Percentiles rank a stretch among this genome's conserved stretches.
Conservation (phyloP, 1,140 invertebrate species). For the Wasmannia auropunctata region DNA sequence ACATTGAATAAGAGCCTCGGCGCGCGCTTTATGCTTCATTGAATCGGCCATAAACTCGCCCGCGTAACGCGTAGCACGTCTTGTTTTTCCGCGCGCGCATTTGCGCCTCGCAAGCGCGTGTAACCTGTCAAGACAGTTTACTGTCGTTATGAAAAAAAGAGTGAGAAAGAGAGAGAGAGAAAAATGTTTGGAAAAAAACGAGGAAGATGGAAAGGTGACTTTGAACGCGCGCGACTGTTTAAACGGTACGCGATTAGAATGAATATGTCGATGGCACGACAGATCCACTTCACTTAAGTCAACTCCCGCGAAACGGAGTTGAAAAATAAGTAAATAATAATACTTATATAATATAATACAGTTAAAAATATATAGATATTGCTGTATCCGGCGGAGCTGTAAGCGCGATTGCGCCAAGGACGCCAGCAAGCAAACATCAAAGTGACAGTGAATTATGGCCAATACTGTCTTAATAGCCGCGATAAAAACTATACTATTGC, state of each 20-base stretch:
- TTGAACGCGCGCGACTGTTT: neutral
- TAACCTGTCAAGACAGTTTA: slow-evolving; percentile 4
- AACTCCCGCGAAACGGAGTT: neutral
- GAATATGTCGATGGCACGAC: neutral
- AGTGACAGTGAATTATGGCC: slow-evolving; percentile 28
- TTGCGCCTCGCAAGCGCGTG: neutral
- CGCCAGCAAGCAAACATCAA: neutral
- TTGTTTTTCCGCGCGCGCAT: slow-evolving; percentile 2
- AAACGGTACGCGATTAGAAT: slow-evolving; percentile 1
- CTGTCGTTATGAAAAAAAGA: neutral
- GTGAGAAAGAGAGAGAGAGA: neutral
- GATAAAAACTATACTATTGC: slow-evolving; percentile 37
- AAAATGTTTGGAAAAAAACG: neutral
- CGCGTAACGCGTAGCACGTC: slow-evolving; percentile 1
- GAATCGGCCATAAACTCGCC: slow-evolving; percentile 42
- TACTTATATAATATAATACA: neutral
- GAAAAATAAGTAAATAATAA: slow-evolving; percentile 26
- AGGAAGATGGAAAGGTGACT: neutral
- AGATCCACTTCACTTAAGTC: neutral
- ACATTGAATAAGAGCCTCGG: slow-evolving; percentile 46
- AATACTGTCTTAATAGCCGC: slow-evolving; percentile 10
- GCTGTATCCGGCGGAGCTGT: neutral
- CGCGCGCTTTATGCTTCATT: slow-evolving; percentile 34
- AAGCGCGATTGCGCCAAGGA: neutral
- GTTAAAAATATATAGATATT: neutral